Evolutionary conservation across 2,113 vertebrate species (phyloP), one percentile per base, ranked within the genome.

Genomic region (Anarrhichthys ocellatus): DNA sequence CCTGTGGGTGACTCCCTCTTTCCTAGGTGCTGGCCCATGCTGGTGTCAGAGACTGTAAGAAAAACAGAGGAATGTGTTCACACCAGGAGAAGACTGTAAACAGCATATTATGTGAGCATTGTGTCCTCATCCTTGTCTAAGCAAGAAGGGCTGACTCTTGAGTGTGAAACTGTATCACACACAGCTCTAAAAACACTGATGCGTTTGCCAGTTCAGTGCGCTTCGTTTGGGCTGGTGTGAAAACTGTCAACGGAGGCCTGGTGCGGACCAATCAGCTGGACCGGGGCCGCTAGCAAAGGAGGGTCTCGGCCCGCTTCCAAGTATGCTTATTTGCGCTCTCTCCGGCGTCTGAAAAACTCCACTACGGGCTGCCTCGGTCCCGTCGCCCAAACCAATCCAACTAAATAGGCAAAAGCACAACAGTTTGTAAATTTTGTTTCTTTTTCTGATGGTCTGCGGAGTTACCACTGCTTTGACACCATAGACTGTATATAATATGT

Each of bases 1-100:
- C 91, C 91, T 34, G 52, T 22, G 18, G 87, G 85, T 2, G 67
- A 56, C 42, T 93, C 93, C 15, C 50, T 93, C 84, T 94, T 95
- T 83, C 46, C 93, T 80, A 94, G 90, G 90, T 93, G 89, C 85
- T 94, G 93, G 81, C 94, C 94, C 94, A 95, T 95, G 89, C 90
- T 94, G 87, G 58, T 84, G 79, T 92, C 86, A 87, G 78, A 85
- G 78, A 85, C 94, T 94, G 89, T 0, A 83, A 82, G 78, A 76
- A 36, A 84, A 73, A 65, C 58, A 87, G 54, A 86, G 40, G 40
- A 50, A 32, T 1, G 10, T 52, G 36, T 75, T 81, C 48, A 68
- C 14, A 44, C 67, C 67, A 77, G 71, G 14, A 76, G 52, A 76
- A 52, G 50, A 78, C 66, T 44, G 36, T 56, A 69, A 79, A 81